phyloP scores from a whole-genome alignment of 2,797 vertebrate species.

The Catostomus latipinnis region DNA sequence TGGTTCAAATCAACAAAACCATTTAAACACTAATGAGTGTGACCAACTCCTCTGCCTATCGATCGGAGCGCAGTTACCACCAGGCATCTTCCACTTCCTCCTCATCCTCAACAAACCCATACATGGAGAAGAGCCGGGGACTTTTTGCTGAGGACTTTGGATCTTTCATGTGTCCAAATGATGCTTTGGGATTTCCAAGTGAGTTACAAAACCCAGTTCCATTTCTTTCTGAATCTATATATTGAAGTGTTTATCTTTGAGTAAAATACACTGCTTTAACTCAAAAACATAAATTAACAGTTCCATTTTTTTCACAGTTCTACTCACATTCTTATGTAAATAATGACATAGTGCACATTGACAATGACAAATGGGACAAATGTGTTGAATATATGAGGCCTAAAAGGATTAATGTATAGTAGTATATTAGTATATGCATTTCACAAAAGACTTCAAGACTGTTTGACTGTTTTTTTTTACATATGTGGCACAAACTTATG shows the following conservation, averaged over 20 bases:
- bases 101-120: constrained; percentile 75
- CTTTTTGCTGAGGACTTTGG: constrained; percentile 89
- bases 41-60: constrained; percentile 84
- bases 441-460: background rate
- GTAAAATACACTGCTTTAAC: background rate
- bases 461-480: constrained; percentile 12
- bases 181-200: constrained; percentile 88
- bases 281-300: background rate
- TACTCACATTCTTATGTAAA: background rate
- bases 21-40: constrained; percentile 76
- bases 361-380: background rate
- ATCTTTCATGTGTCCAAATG: constrained; percentile 86
- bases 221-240: constrained; percentile 26
- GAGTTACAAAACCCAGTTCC: constrained; percentile 68
- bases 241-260: background rate
- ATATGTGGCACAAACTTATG: background rate
- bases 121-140: constrained; percentile 91
- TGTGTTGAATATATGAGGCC: background rate
- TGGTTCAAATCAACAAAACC: constrained; percentile 34
- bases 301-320: background rate
- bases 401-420: background rate
- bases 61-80: constrained; percentile 85
- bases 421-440: background rate
- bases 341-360: background rate
- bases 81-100: constrained; percentile 73